Evolutionary conservation across 2,888 invertebrate species (phyloP), one percentile per base, ranked within the genome.

Genomic region (Chromoteleia sp.): DNA sequence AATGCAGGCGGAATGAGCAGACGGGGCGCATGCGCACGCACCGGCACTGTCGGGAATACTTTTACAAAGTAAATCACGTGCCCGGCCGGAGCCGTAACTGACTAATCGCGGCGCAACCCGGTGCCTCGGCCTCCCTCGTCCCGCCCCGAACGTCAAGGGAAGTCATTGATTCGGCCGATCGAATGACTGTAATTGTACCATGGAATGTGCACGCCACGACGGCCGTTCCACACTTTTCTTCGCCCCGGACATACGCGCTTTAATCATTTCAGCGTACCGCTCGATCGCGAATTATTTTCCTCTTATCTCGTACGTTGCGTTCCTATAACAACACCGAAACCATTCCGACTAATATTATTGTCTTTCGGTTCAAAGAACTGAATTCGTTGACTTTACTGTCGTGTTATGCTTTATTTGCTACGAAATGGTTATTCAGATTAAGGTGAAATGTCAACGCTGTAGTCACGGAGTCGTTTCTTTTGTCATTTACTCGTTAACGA

Each of bases 111-210:
- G 19, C 39, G 14, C 45, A 45, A 45, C 45, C 45, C 45, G 45
- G 45, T 45, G 61, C 52, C 43, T 29, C 15, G 21, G 43, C 39
- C 43, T 41, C 21, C 21, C 52, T 10, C 43, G 41, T 14, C 14
- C 41, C 50, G 41, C 59, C 58, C 14, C 30, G 33, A n/a, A 25
- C 33, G 0, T 7, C 43, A 41, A 17, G 48, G 48, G 48, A 63
- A 45, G 63, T 63, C 74, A 63, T 65, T 45, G 65, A 65, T 65
- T 65, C 39, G 56, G 52, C 65, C 65, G 74, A 75, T 75, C 65
- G 39, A 75, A 75, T 75, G 74, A 65, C 45, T 45, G 45, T 45
- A 45, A 45, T 45, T 45, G 21, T 45, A 45, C 19, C 45, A n/a
- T 21, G 45, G 45, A 45, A 45, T 25, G 25, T 43, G 43, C 10